Base-by-base conservation (phyloP, 1,140 invertebrate species). In the Macrostomum lignano region DNA sequence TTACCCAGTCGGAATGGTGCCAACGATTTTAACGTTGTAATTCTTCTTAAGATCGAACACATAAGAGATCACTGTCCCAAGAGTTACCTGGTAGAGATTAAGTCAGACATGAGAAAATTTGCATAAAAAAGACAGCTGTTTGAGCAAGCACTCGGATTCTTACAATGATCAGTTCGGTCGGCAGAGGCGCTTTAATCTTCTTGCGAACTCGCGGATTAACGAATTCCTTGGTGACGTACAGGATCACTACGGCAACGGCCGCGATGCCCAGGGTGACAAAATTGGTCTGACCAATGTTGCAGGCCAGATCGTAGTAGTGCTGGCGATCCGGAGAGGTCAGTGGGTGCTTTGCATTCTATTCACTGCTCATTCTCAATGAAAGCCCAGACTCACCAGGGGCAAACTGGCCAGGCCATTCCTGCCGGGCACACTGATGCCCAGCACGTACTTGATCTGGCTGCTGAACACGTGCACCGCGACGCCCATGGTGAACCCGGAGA, bases 401-500 rank as follows among this genome's bases (percentile, higher is more conserved):
- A 34, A 3, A 49, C 71, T 70, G 42, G 77, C 75, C 13, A 71
- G 59, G 4, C 73, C 72, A 29, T 60, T 66, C 28, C 66, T 53
- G 17, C 65, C 65, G 0, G 48, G 51, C n/a, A 76, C 48, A 2
- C 21, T 52, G 0, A 84, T 48, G 1, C 79, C 79, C 34, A 86
- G 60, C 1, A 86, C 60, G 51, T 78, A 72, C 48, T 77, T 78
- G 1, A 86, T 55, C 58, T 88, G 81, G 3, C 77, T 81, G 0
- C 70, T 69, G n/a, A 81, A 57, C 9, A 88, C 79, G 44, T 84
- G 74, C 34, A 82, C 58, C 0, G 77, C 75, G 3, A 78, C 75
- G 1, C 72, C 78, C 0, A 77, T 81, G 1, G 77, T 86, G 48
- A 86, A 84, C 1, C 76, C 77, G 40, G 70, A 77, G 1, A 88